Conservation (phyloP, 2,113 vertebrate species). For the Malurus melanocephalus region DNA sequence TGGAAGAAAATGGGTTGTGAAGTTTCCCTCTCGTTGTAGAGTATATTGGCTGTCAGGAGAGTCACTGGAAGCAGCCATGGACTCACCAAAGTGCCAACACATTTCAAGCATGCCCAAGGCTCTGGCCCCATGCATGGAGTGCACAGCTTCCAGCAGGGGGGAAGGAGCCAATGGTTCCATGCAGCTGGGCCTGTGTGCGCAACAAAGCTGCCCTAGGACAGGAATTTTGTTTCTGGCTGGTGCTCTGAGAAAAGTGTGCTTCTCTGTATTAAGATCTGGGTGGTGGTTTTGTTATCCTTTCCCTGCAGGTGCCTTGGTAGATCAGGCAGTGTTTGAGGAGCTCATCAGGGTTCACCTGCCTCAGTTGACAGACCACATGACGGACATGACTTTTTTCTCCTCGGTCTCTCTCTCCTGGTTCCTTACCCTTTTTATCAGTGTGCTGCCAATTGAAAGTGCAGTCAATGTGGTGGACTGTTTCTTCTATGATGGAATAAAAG, state of each 20-base stretch:
- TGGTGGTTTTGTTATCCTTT: slow-evolving; percentile 50
- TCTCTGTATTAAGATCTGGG: slow-evolving; percentile 13
- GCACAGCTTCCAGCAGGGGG: neutral
- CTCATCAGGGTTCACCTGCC: slow-evolving; percentile 91
- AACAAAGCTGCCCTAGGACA: neutral
- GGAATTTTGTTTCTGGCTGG: neutral
- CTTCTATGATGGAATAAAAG: slow-evolving; percentile 94
- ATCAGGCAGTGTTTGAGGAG: slow-evolving; percentile 98
- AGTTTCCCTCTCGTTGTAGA: neutral
- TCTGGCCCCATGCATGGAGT: neutral
- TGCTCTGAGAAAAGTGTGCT: neutral
- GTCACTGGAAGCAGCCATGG: neutral
- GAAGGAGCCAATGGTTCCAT: fast-evolving
- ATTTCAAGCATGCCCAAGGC: neutral
- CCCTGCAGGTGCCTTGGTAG: slow-evolving; percentile 90
- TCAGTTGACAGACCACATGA: slow-evolving; percentile 94
- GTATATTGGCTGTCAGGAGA: neutral
- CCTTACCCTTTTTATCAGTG: slow-evolving; percentile 96
- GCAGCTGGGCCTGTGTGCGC: neutral
- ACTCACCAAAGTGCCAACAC: neutral
- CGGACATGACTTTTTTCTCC: slow-evolving; percentile 95
- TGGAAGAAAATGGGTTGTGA: neutral
- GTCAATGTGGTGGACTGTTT: slow-evolving; percentile 98
- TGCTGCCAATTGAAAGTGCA: slow-evolving; percentile 93
- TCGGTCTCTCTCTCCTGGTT: slow-evolving; percentile 98